These are phyloP conservation scores for Lepidochrysops patricia DNA, from an alignment of 2,888 invertebrate species.

Conservation along the genomic window DNA sequence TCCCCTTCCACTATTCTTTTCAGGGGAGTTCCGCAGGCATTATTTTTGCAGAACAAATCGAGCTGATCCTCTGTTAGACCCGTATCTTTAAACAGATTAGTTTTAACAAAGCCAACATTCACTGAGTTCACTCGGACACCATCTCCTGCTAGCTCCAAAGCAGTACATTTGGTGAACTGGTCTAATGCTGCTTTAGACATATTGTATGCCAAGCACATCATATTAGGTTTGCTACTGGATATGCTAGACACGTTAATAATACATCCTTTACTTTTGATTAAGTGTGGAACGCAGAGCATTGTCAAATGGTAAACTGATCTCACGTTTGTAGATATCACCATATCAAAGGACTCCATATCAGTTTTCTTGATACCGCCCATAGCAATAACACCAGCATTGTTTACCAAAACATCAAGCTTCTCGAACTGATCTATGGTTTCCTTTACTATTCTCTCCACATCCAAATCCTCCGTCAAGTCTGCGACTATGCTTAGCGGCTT, in stretches of 20 bases:
- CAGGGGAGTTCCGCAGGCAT: slow-evolving; percentile 85
- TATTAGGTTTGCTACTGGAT: slow-evolving; percentile 77
- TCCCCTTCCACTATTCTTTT: slow-evolving; percentile 85
- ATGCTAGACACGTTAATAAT: slow-evolving; percentile 95
- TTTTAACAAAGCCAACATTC: slow-evolving; percentile 94
- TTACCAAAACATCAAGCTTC: slow-evolving; percentile 84
- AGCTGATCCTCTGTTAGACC: slow-evolving; percentile 78
- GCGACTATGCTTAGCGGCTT: slow-evolving; percentile 75
- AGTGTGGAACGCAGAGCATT: slow-evolving; percentile 86
- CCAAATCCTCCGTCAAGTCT: slow-evolving; percentile 80
- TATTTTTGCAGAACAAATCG: slow-evolving; percentile 79
- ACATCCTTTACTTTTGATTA: slow-evolving; percentile 85
- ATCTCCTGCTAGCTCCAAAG: slow-evolving; percentile 86
- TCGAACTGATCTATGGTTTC: slow-evolving; percentile 81
- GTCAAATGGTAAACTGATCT: slow-evolving; percentile 87
- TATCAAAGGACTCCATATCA: slow-evolving; percentile 86
- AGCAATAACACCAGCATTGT: slow-evolving; percentile 89
- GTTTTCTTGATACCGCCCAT: slow-evolving; percentile 87
- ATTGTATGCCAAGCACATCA: slow-evolving; percentile 88
- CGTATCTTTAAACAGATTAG: slow-evolving; percentile 85
- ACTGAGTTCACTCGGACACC: slow-evolving; percentile 91
- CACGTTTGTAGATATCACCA: slow-evolving; percentile 89
- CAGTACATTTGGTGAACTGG: slow-evolving; percentile 93
- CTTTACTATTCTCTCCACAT: slow-evolving; percentile 77
- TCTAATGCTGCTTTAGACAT: slow-evolving; percentile 95